These are phyloP conservation scores for Macrobrachium rosenbergii DNA, from an alignment of 1,140 invertebrate genomes.

Conservation along the genomic window DNA sequence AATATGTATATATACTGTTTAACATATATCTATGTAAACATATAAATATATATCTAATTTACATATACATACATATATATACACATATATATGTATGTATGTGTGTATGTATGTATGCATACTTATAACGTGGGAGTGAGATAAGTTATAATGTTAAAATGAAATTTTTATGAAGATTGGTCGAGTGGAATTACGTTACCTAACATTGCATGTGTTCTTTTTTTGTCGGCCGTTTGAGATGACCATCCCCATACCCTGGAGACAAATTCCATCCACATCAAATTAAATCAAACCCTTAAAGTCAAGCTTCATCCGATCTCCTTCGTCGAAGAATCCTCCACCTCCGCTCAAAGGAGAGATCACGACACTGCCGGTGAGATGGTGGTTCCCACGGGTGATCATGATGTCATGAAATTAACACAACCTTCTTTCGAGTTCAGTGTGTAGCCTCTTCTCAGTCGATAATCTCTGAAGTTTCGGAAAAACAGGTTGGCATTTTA, in stretches of 20 bases:
- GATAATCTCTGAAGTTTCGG: no score
- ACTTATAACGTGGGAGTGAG: not conserved
- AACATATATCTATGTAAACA: slow-evolving; percentile 25
- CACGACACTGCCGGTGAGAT: not conserved
- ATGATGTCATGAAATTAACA: no score
- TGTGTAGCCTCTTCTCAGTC: no score
- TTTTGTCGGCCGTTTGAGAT: not conserved
- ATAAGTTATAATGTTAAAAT: no score
- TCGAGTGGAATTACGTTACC: no score
- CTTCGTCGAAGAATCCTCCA: not conserved
- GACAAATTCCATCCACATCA: not conserved
- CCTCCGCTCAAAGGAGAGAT: not conserved
- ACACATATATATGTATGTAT: not conserved
- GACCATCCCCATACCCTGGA: not conserved
- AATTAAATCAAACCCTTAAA: not conserved
- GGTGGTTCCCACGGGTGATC: no score
- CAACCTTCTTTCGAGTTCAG: no score
- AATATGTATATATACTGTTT: not conserved
- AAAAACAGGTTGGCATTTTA: no score
- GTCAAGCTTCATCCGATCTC: not conserved
- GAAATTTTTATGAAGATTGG: no score
- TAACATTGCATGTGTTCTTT: not conserved
- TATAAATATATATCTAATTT: no score
- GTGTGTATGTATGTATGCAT: not conserved
- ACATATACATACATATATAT: not conserved